Evolutionary conservation across 2,888 invertebrate species (phyloP).

Genomic region (Cotesia congregata): DNA sequence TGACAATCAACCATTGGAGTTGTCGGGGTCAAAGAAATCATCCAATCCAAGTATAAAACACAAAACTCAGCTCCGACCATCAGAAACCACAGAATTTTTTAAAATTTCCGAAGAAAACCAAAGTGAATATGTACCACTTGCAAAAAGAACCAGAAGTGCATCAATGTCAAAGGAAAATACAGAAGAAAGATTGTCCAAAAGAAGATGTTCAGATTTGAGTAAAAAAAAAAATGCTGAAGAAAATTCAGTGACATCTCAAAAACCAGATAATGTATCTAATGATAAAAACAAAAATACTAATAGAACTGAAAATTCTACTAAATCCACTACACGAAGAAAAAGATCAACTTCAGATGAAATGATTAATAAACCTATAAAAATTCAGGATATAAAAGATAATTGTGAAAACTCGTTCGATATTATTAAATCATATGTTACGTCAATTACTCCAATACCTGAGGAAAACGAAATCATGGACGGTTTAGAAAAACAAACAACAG

Average conservation of each 20-base stretch:
- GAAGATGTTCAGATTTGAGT: not conserved
- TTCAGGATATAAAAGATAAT: slow-evolving; percentile 24
- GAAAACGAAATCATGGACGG: slow-evolving; percentile 51
- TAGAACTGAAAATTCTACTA: slow-evolving; percentile 2
- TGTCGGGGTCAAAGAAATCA: not conserved
- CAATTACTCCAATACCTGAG: slow-evolving; percentile 60
- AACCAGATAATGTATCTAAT: slow-evolving; percentile 44
- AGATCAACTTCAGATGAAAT: slow-evolving; percentile 59
- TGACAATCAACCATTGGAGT: not conserved
- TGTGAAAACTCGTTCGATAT: slow-evolving; percentile 49
- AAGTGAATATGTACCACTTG: not conserved
- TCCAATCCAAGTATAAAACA: not conserved
- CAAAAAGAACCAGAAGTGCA: slow-evolving; percentile 40
- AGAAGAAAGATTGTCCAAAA: not conserved
- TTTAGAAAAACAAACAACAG: not conserved
- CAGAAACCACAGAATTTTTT: not conserved
- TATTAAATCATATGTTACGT: slow-evolving; percentile 55
- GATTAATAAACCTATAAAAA: slow-evolving; percentile 36
- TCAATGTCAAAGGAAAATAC: slow-evolving; percentile 33
- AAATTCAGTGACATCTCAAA: slow-evolving; percentile 21
- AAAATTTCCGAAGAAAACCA: not conserved
- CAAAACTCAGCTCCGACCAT: not conserved
- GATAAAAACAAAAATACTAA: slow-evolving; percentile 43
- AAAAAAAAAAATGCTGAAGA: slow-evolving; percentile 34
- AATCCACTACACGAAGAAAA: slow-evolving; percentile 48